Base-by-base conservation (phyloP, 2,113 vertebrate species). In the Albula goreensis region DNA sequence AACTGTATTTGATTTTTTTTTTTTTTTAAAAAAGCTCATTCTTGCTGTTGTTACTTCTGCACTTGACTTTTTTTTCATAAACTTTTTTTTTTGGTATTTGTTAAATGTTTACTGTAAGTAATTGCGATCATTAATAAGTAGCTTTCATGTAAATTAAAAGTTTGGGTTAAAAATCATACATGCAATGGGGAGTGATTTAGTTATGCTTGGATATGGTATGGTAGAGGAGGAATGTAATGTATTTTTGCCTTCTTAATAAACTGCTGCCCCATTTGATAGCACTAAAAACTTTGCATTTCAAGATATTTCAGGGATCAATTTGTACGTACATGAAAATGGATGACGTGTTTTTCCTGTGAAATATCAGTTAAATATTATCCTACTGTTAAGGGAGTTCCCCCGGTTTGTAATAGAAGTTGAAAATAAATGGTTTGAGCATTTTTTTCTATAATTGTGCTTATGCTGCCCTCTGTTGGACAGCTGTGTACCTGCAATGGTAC, bases 1-100 rank as follows among this genome's bases (percentile, higher is more conserved):
- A 91, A n/a, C 9, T 53, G 12, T 31, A 60, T 85, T 83, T 70
- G 25, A n/a, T 80, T 80, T 70, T 63, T 50, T 50, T 53, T 25
- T n/a, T n/a, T n/a, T n/a, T n/a, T n/a, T n/a, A n/a, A n/a, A n/a
- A 63, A 48, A 78, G 22, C 10, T 74, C n/a, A 41, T 85, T 56
- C 41, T 85, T 50, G 60, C 10, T 85, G 78, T 49, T 79, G 74
- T 60, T 12, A 80, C 53, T 85, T 80, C 50, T 66, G 48, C 5
- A 66, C 49, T 66, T 81, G 48, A 50, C 57, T 80, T 79, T 50
- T 5, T 13, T n/a, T 7, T 85, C 78, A 15, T 78, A 53, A 78
- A 13, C 78, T 52, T 25, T 50, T 5, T 63, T n/a, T 10, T 77
- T n/a, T n/a, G 6, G n/a, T n/a, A n/a, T 70, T 70, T n/a, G 63